phyloP scores from a whole-genome alignment of 2,888 invertebrate species.

The Euclidia mi region DNA sequence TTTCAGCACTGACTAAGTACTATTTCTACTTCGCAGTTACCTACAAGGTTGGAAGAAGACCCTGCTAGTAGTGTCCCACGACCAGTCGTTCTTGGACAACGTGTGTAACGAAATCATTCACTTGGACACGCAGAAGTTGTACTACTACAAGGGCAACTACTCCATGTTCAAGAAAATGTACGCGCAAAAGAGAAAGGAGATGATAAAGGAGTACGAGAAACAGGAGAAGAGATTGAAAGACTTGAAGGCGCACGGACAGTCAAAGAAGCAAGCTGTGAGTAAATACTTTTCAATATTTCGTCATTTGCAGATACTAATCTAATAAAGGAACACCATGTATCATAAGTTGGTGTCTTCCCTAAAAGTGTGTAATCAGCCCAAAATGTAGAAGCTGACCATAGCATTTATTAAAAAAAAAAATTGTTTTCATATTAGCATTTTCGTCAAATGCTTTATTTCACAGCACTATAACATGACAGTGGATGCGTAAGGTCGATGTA shows the following conservation, averaged over 20 bases:
- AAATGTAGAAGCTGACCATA: too few relatives aligned
- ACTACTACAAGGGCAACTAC: conserved; percentile 99
- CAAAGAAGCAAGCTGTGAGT: conserved; percentile 96
- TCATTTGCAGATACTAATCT: too few relatives aligned
- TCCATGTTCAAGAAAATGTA: conserved; percentile 99
- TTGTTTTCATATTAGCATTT: too few relatives aligned
- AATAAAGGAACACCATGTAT: too few relatives aligned
- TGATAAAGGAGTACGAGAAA: conserved; percentile 99
- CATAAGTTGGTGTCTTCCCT: too few relatives aligned
- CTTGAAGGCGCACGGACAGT: conserved; percentile 98
- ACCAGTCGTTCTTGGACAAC: conserved; percentile 99
- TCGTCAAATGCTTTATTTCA: too few relatives aligned
- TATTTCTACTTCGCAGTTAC: conserved; percentile 90
- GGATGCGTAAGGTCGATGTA: too few relatives aligned
- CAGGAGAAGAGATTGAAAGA: conserved; percentile 99
- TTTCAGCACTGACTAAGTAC: too few relatives aligned
- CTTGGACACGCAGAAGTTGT: conserved; percentile 97
- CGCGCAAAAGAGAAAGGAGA: conserved; percentile 98
- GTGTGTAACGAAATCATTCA: conserved; percentile 99
- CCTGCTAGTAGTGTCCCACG: conserved; percentile 99
- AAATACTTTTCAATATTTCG: background rate
- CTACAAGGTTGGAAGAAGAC: conserved; percentile 99
- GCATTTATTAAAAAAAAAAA: too few relatives aligned
- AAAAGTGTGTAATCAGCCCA: too few relatives aligned
- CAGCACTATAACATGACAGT: too few relatives aligned